A percentile compares a stretch with the other conserved stretches of the same genome.
Evolutionary conservation across 2,797 vertebrate species (phyloP).

Genomic region (Clarias pachynema): DNA sequence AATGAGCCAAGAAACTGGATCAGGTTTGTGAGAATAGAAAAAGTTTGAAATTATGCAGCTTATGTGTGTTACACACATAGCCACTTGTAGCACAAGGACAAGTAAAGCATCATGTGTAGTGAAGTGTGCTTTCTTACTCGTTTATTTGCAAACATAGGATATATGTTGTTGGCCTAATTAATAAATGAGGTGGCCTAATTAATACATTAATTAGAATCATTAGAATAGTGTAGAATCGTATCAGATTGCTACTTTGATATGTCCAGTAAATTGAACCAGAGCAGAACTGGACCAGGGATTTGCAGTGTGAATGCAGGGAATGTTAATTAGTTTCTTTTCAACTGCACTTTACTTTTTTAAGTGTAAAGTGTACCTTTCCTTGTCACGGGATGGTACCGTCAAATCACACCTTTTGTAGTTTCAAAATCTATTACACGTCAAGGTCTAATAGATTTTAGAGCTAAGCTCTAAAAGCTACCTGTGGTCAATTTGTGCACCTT

Average conservation of each 20-base stretch:
- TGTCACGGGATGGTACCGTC: background rate
- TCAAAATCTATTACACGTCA: background rate
- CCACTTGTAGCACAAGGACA: background rate
- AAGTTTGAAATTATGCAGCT: background rate
- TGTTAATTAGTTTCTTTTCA: background rate
- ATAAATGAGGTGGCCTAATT: background rate
- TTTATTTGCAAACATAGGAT: background rate
- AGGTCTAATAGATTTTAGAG: too few species aligned
- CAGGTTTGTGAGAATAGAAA: background rate
- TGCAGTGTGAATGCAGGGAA: background rate
- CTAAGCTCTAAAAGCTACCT: background rate
- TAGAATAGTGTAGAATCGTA: background rate
- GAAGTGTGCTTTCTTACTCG: background rate
- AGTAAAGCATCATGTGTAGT: background rate
- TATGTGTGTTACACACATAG: background rate
- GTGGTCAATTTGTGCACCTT: too few species aligned
- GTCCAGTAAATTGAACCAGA: background rate
- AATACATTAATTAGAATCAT: background rate
- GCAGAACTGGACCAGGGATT: background rate
- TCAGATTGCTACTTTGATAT: background rate
- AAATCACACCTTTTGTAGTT: background rate
- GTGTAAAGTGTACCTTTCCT: background rate
- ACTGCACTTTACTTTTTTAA: background rate
- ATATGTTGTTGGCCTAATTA: background rate
- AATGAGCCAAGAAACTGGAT: too few species aligned